Base-by-base conservation (phyloP, 2,113 vertebrate species). In the Stegastes partitus region DNA sequence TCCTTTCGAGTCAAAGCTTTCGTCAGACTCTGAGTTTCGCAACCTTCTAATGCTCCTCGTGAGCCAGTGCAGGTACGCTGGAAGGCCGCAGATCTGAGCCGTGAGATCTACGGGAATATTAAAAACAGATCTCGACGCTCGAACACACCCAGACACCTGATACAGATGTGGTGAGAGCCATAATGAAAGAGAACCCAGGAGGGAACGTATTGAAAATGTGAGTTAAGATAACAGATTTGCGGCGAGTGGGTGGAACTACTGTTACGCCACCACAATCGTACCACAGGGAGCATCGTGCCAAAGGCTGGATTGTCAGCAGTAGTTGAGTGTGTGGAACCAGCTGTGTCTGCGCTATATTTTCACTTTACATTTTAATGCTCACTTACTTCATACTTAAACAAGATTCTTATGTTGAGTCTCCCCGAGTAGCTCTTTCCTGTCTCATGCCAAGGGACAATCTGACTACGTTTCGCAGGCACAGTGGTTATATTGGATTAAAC, bases 71-170 rank as follows among this genome's bases (percentile, higher is more conserved):
- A 55, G 8, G 54, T 76, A 37, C 3, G 4, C 53, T 77, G 37
- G 73, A 74, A 65, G 47, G 8, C 21, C 58, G 19, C 42, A 53
- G 26, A 28, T 67, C 66, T 81, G 54, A 77, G 45, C 59, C 10
- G 21, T 26, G 19, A 65, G 65, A 55, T 72, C 63, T 25, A 57
- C 55, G 70, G 18, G 76, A 82, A 81, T 70, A 79, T 85, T 68
- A 82, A 85, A 90, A 91, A 79, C 83, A 86, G 81, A 84, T 76
- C 73, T 54, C 54, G 39, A 73, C 25, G 34, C 51, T 64, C 65
- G 47, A 59, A 44, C 84, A 86, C 81, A 75, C 88, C 77, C 74
- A 59, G 84, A 91, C 75, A 90, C 77, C 51, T 88, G 89, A 91
- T 83, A 89, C 73, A 78, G 74, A 76, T 58, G 72, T 62, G 79